A percentile compares a stretch with the other conserved stretches of the same genome.
Evolutionary conservation across 1,140 invertebrate genomes (phyloP).

Genomic region (Brachionus plicatilis): DNA sequence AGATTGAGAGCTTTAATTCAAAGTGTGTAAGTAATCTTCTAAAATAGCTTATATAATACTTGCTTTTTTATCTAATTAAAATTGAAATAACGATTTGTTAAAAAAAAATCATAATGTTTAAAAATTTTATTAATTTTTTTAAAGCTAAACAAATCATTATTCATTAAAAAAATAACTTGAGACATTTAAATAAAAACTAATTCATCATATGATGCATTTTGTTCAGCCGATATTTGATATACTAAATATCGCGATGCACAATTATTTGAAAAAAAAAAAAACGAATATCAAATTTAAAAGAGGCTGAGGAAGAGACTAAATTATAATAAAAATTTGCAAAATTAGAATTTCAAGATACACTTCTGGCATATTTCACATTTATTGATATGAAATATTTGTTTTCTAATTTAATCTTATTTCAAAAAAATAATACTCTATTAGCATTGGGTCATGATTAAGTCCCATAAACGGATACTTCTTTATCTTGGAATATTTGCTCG

Average conservation of each 20-base stretch:
- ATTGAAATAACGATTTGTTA: not conserved
- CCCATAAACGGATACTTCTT: not conserved
- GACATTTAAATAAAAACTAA: not conserved
- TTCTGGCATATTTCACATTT: not conserved
- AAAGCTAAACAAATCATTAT: not conserved
- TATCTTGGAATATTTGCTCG: conserved; percentile 1
- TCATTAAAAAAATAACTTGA: not conserved
- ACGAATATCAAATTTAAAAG: not conserved
- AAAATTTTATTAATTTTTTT: not conserved
- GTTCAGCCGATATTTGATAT: not conserved
- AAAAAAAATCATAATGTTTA: not conserved
- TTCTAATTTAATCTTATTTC: not conserved
- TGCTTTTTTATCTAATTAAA: not conserved
- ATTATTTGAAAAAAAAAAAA: not conserved
- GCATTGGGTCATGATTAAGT: not conserved
- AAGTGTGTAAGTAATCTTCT: not conserved
- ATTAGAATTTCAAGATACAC: not conserved
- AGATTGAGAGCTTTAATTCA: not conserved
- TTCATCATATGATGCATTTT: not conserved
- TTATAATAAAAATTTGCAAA: not conserved
- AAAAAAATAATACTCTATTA: not conserved
- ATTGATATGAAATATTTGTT: not conserved
- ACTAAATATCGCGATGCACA: not conserved
- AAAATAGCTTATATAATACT: not conserved
- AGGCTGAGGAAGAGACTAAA: not conserved